Evolutionary conservation across 2,888 invertebrate genomes (phyloP).

Genomic region (Sinhomidia bicolor): DNA sequence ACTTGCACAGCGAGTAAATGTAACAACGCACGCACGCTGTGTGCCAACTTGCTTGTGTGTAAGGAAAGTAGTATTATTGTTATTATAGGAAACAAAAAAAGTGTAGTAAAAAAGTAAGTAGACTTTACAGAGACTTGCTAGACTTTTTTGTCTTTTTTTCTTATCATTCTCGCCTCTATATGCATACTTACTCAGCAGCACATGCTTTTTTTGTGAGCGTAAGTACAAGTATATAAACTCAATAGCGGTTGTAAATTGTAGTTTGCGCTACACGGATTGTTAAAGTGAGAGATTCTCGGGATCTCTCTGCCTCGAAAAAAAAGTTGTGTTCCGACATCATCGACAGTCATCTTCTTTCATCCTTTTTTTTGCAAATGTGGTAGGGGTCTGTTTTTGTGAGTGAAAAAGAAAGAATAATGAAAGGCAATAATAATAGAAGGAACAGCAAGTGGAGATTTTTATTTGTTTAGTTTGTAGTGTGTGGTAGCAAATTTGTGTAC

Average conservation of each 20-base stretch:
- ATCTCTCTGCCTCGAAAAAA: conserved; percentile 1
- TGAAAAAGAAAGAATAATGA: not conserved
- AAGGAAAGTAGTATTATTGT: not conserved
- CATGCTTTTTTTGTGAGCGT: conserved; percentile 18
- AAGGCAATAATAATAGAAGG: not conserved
- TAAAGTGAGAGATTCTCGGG: conserved; percentile 45
- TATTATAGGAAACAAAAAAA: conserved; percentile 11
- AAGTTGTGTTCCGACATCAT: conserved; percentile 53
- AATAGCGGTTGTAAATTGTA: conserved; percentile 54
- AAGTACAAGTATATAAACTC: conserved; percentile 26
- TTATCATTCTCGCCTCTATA: conserved; percentile 15
- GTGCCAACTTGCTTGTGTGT: conserved; percentile 19
- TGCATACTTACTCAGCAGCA: too few relatives aligned
- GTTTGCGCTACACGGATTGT: conserved; percentile 9
- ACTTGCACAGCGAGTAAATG: conserved; percentile 25
- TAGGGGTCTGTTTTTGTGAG: conserved; percentile 9
- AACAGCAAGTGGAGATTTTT: not conserved
- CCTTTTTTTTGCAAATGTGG: too few relatives aligned
- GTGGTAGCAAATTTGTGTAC: too few relatives aligned
- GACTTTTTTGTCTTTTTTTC: not conserved
- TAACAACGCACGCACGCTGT: conserved; percentile 55
- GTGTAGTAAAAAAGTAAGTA: conserved; percentile 36
- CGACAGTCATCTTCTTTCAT: conserved; percentile 46
- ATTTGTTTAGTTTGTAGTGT: not conserved
- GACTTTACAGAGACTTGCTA: conserved; percentile 11